Evolutionary conservation across 2,113 vertebrate species (phyloP), one percentile per base, ranked within the genome.

Genomic region (Varanus salvator): DNA sequence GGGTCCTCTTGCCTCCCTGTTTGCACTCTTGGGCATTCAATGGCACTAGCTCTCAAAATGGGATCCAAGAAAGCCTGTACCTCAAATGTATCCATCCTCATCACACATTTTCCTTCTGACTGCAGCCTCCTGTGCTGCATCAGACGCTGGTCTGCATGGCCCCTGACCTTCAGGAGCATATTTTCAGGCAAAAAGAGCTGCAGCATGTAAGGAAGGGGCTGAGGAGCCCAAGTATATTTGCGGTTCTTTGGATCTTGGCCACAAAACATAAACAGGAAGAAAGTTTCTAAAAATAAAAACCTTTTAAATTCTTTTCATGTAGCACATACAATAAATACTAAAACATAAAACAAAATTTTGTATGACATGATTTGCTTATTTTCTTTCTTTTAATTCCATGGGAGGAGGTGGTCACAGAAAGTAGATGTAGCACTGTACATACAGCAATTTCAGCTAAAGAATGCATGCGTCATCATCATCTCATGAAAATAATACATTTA

Each of bases 331-430:
- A 80, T 17, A 87, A 66, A 52, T 34, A 69, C 15, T 6, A 87
- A 68, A 66, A 68, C n/a, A 69, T 6, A 87, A 68, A 66, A 68
- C 48, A 69, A 85, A 84, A 8, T 48, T 34, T 50, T 21, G 52
- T 71, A 85, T 34, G 14, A 82, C 74, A 72, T 34, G 29, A 27
- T 8, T 21, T 89, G 81, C 64, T n/a, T 14, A 12, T 15, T 80
- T 34, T 88, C 91, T 81, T 27, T 86, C 90, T 80, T 60, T 81
- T 29, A 83, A 69, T 19, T 12, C 54, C 38, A 27, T 29, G 52
- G 50, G 76, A 87, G 64, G 38, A 90, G 60, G 54, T 52, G 90
- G 66, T 85, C 89, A 93, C 87, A 8, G 90, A 88, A 92, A 91
- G 50, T 72, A 66, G 4, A 54, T 27, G 1, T 2, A 57, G 86